Base-by-base conservation (phyloP, 1,140 invertebrate genomes). In the Achatina immaculata region DNA sequence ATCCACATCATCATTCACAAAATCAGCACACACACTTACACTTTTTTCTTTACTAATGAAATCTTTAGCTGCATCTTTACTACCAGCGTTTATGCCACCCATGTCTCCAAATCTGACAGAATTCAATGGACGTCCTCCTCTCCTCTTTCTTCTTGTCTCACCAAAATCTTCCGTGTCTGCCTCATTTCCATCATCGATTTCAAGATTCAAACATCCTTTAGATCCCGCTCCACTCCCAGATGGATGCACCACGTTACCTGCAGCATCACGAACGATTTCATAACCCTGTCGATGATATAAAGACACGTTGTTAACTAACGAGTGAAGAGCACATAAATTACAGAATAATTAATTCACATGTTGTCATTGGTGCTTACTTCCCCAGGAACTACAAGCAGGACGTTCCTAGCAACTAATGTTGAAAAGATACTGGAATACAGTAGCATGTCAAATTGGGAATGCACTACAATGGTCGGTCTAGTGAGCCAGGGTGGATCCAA, bases 101-200 rank as follows among this genome's bases (percentile, higher is more conserved):
- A 58, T 34, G 28, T 34, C 71, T 31, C 69, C 72, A 75, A 65
- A 65, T 43, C 79, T 74, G 0, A 66, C 69, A 66, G 55, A 65
- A 72, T 73, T 76, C 24, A n/a, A 2, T 55, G 36, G 51, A 34
- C 66, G 38, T 21, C 42, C 48, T 0, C 28, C 28, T 34, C 75
- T 80, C 42, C 66, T 75, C 43, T 51, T 73, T 31, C 4, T 74
- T 24, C 62, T 36, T 1, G n/a, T 40, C 31, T 83, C 85, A 42
- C 51, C 69, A 38, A 78, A 74, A 74, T 87, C 89, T 76, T 89
- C 89, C 0, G 84, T 89, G 69, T 90, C 89, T 4, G 86, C 88
- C 45, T 90, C 88, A 75, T 88, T 86, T 0, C 87, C 87, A 66
- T 88, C 87, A 81, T 87, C 87, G 38, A 87, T 80, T 6, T 85